Evolutionary conservation across 2,113 vertebrate genomes (phyloP), one percentile per base, ranked within the genome.

Genomic region (Lucifuga dentata): DNA sequence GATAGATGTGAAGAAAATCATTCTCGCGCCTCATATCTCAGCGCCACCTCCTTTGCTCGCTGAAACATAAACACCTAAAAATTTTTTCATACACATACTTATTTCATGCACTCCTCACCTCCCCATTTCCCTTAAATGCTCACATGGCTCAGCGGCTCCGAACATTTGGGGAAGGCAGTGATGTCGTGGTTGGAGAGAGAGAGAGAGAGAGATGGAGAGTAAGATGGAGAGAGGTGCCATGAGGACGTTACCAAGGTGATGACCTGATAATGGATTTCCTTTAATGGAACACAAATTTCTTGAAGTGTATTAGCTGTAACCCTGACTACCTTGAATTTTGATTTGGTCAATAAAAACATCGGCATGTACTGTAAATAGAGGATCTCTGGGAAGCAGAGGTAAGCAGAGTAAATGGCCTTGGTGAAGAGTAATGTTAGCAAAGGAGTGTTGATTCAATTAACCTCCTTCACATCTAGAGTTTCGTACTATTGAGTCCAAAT

Each of bases 251-350:
- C 61, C 5, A 68, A 73, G 80, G 70, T 72, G 68, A 74, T 17
- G 67, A 72, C 60, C 82, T 59, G 70, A 84, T 84, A 13, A 40
- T n/a, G 15, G 38, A 1, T 76, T 69, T 81, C 81, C 83, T 85
- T 87, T 78, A 80, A 78, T 84, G 76, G 11, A 80, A 73, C 53
- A 74, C 12, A 20, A 77, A 80, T 77, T 63, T 71, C n/a, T n/a
- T n/a, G n/a, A n/a, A 40, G 68, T 44, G 38, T 51, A n/a, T 33
- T 45, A 20, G 23, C 26, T 36, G 35, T 16, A 19, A 9, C 48
- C 23, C 43, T 49, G 59, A 57, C 43, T 11, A 8, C 39, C 60
- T 51, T 13, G n/a, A 55, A 40, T 23, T 67, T 44, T 59, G n/a
- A 49, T 77, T 73, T 59, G 44, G 11, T 56, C 20, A 69, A 48